These are phyloP conservation scores for Coranthus polyacanthus DNA, from an alignment of 2,797 vertebrate genomes.

Conservation along the genomic window DNA sequence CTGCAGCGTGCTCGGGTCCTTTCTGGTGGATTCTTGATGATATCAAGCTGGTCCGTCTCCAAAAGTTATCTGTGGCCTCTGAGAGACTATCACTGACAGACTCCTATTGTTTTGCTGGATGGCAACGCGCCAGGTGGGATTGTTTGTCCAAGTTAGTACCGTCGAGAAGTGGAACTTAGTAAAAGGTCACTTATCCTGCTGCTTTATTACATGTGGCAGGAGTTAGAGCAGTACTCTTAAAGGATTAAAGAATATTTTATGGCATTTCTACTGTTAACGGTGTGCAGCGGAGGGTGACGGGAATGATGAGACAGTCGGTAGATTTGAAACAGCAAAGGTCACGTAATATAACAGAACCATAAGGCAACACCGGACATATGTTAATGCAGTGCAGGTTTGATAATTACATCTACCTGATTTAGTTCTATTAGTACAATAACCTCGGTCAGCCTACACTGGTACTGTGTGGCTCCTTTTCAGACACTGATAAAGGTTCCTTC, in stretches of 20 bases:
- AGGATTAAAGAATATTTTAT: conserved; percentile 45
- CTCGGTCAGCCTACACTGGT: conserved; percentile 11
- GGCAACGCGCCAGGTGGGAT: conserved; percentile 38
- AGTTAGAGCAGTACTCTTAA: conserved; percentile 21
- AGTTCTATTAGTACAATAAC: conserved; percentile 12
- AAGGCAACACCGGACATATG: conserved; percentile 1
- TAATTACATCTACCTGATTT: conserved; percentile 13
- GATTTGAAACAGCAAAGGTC: conserved; percentile 47
- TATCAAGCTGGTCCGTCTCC: conserved; percentile 39
- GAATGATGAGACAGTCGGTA: not conserved
- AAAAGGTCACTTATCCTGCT: conserved; percentile 34
- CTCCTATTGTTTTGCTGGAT: conserved; percentile 44
- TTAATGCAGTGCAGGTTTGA: too few species aligned
- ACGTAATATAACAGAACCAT: conserved; percentile 23
- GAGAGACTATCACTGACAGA: conserved; percentile 44
- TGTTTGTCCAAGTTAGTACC: conserved; percentile 43
- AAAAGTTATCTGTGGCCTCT: conserved; percentile 50
- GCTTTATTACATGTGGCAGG: conserved; percentile 15
- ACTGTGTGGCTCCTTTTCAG: conserved; percentile 33
- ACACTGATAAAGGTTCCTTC: conserved; percentile 44
- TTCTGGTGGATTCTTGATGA: conserved; percentile 39
- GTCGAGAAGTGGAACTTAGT: conserved; percentile 8
- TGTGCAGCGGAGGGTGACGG: conserved; percentile 15
- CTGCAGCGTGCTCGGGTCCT: not conserved
- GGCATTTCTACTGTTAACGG: conserved; percentile 35